Percentiles rank a stretch among this genome's conserved stretches.
These are phyloP conservation scores for Sussaba pulchella DNA, from an alignment of 2,888 invertebrate species.

Conservation along the genomic window DNA sequence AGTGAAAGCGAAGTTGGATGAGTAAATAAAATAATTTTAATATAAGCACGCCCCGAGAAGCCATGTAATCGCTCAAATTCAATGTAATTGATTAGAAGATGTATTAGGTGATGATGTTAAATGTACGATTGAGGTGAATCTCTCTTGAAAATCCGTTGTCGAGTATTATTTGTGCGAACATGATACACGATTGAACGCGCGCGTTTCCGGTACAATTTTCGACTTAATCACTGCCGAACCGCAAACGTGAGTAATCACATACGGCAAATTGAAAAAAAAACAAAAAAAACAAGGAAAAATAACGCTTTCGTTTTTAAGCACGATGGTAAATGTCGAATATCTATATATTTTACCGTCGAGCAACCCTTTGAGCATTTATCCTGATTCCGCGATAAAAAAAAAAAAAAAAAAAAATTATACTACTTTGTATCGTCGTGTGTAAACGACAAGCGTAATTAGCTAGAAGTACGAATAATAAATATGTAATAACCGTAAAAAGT, in stretches of 20 bases:
- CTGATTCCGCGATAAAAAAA: not conserved
- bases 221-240: slow-evolving; percentile 66
- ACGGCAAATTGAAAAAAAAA: slow-evolving; percentile 4
- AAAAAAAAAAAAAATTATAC: slow-evolving; percentile 19
- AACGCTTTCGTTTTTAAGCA: slow-evolving; percentile 29
- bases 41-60: slow-evolving; percentile 66
- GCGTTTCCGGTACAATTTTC: slow-evolving; percentile 26
- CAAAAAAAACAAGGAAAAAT: too few relatives aligned
- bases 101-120: slow-evolving; percentile 64
- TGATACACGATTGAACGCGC: slow-evolving; percentile 18
- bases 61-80: slow-evolving; percentile 80
- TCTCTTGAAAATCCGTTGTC: slow-evolving; percentile 50
- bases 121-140: slow-evolving; percentile 65
- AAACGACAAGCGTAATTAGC: slow-evolving; percentile 48
- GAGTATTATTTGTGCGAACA: slow-evolving; percentile 54
- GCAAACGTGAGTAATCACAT: slow-evolving; percentile 54
- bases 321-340: slow-evolving; percentile 9
- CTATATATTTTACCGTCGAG: slow-evolving; percentile 30
- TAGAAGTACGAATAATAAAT: slow-evolving; percentile 51
- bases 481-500: slow-evolving; percentile 56
- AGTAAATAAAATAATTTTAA: slow-evolving; percentile 66
- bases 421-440: slow-evolving; percentile 27
- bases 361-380: slow-evolving; percentile 13
- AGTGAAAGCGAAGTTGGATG: slow-evolving; percentile 63
- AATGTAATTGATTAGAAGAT: slow-evolving; percentile 75